A percentile compares a stretch with the other conserved stretches of the same genome.
These are phyloP conservation scores for Cataglyphis altisquamis DNA, from an alignment of 2,888 invertebrate genomes.

Conservation along the genomic window DNA sequence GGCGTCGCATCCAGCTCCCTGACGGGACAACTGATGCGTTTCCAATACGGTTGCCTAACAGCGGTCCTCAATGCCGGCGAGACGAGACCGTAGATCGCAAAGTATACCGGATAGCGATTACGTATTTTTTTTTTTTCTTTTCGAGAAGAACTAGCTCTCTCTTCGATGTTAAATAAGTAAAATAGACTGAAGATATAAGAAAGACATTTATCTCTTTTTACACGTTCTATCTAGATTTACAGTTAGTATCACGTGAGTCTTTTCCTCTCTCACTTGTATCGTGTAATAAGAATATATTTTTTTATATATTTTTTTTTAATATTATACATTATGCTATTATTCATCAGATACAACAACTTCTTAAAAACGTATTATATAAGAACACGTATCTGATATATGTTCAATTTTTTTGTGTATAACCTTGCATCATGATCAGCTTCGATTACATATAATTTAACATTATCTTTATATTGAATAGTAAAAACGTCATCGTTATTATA, in stretches of 20 bases:
- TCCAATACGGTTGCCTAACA: slow-evolving; percentile 78
- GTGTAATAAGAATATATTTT: slow-evolving; percentile 16
- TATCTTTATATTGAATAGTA: not conserved
- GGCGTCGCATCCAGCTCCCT: slow-evolving; percentile 60
- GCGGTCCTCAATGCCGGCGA: slow-evolving; percentile 53
- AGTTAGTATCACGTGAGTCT: not conserved
- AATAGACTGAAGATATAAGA: not conserved
- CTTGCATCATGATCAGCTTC: not conserved
- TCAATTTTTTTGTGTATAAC: not conserved
- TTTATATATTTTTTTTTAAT: not conserved
- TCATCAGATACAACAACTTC: not conserved
- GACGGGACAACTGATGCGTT: slow-evolving; percentile 77
- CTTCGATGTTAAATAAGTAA: not conserved
- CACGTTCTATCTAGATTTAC: not conserved
- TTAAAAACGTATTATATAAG: not conserved
- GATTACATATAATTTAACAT: not conserved
- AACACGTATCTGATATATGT: not conserved
- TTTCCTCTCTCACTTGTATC: not conserved
- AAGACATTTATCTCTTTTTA: not conserved
- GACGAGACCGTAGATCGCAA: slow-evolving; percentile 28
- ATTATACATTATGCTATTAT: not conserved
- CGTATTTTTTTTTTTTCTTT: slow-evolving; percentile 22
- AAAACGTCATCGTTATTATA: not conserved
- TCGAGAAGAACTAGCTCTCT: not conserved
- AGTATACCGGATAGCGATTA: slow-evolving; percentile 43